Conservation (phyloP, 2,797 vertebrate genomes). For the Chaenodraco wilsoni region DNA sequence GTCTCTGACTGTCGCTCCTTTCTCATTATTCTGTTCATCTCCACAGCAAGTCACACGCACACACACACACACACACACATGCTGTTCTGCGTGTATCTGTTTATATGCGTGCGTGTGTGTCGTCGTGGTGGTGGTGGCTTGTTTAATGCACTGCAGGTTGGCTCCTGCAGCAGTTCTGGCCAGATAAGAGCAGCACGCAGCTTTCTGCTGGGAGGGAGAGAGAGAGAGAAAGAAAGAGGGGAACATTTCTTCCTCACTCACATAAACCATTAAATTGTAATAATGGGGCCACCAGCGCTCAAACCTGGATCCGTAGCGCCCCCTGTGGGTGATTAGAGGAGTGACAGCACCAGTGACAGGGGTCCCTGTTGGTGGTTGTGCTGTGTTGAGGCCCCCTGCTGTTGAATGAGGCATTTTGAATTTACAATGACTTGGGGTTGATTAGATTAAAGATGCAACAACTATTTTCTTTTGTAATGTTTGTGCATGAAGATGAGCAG, state of each 20-base stretch:
- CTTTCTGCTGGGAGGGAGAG: conserved; percentile 72
- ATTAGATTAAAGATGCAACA: conserved; percentile 17
- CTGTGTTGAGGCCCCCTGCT: conserved; percentile 26
- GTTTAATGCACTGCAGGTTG: conserved; percentile 85
- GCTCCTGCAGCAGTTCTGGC: conserved; percentile 83
- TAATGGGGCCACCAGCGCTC: conserved; percentile 74
- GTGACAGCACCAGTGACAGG: conserved; percentile 26
- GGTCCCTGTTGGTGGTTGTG: conserved; percentile 4
- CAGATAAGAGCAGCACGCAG: conserved; percentile 82
- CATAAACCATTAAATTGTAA: conserved; percentile 79
- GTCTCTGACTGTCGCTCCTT: conserved; percentile 59
- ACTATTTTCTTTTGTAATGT: neutral
- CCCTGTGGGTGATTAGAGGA: conserved; percentile 68
- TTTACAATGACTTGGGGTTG: conserved; percentile 27
- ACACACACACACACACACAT: neutral
- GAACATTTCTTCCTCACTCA: conserved; percentile 77
- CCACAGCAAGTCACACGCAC: conserved; percentile 45
- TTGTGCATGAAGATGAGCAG: neutral
- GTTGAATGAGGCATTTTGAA: conserved; percentile 21
- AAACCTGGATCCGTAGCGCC: conserved; percentile 78
- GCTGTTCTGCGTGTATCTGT: conserved; percentile 43
- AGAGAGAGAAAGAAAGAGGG: conserved; percentile 49
- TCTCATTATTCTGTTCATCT: conserved; percentile 79
- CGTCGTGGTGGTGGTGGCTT: conserved; percentile 63
- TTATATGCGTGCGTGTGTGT: conserved; percentile 51